These are phyloP conservation scores for Corythornis vintsioides DNA, from an alignment of 2,113 vertebrate species.

Conservation along the genomic window DNA sequence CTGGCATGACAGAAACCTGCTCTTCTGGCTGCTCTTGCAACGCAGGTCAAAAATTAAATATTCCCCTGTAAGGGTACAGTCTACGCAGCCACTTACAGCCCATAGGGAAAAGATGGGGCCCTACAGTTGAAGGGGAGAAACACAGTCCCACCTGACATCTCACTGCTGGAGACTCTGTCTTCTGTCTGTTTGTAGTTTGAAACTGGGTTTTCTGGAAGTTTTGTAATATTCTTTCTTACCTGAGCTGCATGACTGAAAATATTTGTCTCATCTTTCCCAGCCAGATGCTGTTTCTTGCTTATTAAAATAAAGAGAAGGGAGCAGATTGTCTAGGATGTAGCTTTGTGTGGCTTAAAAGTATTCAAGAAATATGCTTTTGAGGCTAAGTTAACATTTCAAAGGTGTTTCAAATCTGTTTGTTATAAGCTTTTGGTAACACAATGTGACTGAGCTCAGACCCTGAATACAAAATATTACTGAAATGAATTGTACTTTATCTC, in stretches of 20 bases:
- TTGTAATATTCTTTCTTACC: background rate
- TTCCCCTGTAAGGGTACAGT: background rate
- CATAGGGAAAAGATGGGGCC: background rate
- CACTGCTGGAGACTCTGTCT: background rate
- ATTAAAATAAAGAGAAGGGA: slow-evolving; percentile 33
- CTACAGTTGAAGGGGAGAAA: background rate
- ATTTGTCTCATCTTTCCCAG: background rate
- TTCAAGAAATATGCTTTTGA: slow-evolving; percentile 5
- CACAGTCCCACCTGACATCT: rapidly evolving
- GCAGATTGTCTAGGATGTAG: background rate
- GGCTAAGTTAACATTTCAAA: slow-evolving; percentile 46
- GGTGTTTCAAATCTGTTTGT: slow-evolving; percentile 27
- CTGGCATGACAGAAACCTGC: background rate
- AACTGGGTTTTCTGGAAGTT: background rate
- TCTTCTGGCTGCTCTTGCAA: background rate
- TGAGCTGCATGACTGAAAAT: background rate
- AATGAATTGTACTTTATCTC: background rate
- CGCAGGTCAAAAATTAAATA: background rate
- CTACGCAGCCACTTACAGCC: background rate
- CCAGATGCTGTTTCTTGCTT: slow-evolving; percentile 12
- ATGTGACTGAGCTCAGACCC: background rate
- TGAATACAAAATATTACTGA: background rate
- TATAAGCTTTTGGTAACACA: slow-evolving; percentile 1
- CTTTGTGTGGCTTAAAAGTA: background rate
- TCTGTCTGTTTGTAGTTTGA: background rate